These are phyloP conservation scores for Platichthys flesus DNA, from an alignment of 2,113 vertebrate species.

Conservation along the genomic window DNA sequence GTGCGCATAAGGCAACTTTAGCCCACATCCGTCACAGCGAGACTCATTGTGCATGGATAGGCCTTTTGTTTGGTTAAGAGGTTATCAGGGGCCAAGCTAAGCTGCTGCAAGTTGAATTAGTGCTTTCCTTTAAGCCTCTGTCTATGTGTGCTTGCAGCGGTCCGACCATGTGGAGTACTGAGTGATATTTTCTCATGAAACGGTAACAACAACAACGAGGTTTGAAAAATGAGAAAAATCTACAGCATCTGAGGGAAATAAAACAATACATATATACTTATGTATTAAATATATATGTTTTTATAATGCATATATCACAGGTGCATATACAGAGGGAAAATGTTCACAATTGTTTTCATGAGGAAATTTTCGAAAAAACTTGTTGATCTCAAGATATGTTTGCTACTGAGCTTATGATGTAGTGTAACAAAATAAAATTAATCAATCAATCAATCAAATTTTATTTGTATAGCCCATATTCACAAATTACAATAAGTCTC, in stretches of 20 bases:
- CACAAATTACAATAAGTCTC: too few relatives aligned
- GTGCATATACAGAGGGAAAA: too few relatives aligned
- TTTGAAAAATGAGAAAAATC: neutral
- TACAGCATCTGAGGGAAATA: neutral
- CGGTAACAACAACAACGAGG: too few relatives aligned
- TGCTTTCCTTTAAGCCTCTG: conserved; percentile 61
- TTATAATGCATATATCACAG: neutral
- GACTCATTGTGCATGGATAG: conserved; percentile 63
- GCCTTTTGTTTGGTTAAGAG: conserved; percentile 73
- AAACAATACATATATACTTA: too few relatives aligned
- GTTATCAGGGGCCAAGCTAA: conserved; percentile 68
- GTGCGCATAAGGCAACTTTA: conserved; percentile 66
- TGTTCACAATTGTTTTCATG: too few relatives aligned
- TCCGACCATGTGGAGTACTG: conserved; percentile 12
- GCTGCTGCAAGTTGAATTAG: conserved; percentile 72
- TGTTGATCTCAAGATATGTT: too few relatives aligned
- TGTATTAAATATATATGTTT: neutral
- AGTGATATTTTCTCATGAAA: conserved; percentile 9
- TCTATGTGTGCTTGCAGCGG: conserved; percentile 31
- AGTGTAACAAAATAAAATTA: neutral
- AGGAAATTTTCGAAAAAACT: neutral
- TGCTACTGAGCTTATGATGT: neutral
- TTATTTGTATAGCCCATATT: too few relatives aligned
- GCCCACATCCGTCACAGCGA: conserved; percentile 69
- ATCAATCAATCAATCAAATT: too few relatives aligned